These are phyloP conservation scores for Dendronephthya gigantea DNA, from an alignment of 64 coral and sea anemone genomes.

Conservation along the genomic window DNA sequence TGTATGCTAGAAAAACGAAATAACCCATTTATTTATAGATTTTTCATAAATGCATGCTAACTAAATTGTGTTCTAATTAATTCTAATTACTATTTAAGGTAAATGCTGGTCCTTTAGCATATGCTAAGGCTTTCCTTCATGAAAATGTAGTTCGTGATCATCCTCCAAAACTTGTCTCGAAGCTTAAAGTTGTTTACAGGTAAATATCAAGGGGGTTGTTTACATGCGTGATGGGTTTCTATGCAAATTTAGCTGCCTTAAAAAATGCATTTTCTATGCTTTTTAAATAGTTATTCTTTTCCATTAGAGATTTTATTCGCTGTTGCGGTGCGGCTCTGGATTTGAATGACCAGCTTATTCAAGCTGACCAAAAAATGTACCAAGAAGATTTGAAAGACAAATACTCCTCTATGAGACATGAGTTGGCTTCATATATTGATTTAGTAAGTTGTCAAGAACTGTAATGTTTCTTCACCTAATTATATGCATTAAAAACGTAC, in stretches of 20 bases:
- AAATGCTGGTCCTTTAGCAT: slow-evolving; percentile 74
- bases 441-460: slow-evolving; percentile 1
- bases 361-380: slow-evolving; percentile 87
- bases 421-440: slow-evolving; percentile 68
- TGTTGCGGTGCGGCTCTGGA: slow-evolving; percentile 80
- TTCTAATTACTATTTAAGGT: no score
- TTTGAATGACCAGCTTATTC: slow-evolving; percentile 78
- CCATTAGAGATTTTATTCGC: slow-evolving; percentile 69
- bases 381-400: slow-evolving; percentile 91
- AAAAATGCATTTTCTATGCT: not conserved
- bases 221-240: no score
- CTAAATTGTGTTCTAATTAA: no score
- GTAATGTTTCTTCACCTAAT: no score
- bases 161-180: slow-evolving; percentile 59
- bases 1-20: no score
- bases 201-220: no score
- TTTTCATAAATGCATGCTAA: no score
- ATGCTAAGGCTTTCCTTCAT: slow-evolving; percentile 57
- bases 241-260: no score
- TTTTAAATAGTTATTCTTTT: not conserved
- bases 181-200: slow-evolving; percentile 78
- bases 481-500: not conserved
- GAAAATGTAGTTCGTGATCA: slow-evolving; percentile 38
- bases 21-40: no score
- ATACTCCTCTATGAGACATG: slow-evolving; percentile 55